A percentile compares a stretch with the other conserved stretches of the same genome.
Conservation (phyloP, 2,888 invertebrate genomes). For the Drosophila nigritarsus region DNA sequence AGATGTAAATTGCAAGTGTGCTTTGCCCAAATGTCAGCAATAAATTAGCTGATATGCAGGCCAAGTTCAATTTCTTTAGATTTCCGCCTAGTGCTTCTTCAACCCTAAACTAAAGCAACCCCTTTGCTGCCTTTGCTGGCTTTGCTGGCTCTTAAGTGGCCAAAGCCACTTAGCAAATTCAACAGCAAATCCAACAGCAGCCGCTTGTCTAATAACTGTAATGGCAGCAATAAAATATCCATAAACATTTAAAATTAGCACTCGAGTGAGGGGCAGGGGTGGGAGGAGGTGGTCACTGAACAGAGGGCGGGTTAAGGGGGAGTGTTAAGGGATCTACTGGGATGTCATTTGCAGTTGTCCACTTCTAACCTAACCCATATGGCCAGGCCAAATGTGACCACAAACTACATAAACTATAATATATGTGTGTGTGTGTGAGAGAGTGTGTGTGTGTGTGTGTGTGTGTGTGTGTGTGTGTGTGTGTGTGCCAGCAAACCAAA, state of each 20-base stretch:
- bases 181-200: conserved; percentile 40
- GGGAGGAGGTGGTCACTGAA: not conserved
- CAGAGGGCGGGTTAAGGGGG: not conserved
- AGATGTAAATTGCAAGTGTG: conserved; percentile 2
- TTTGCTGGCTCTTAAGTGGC: conserved; percentile 38
- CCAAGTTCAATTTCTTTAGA: not conserved
- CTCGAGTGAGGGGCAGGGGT: conserved; percentile 48
- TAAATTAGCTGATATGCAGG: conserved; percentile 28
- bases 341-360: conserved; percentile 58
- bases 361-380: conserved; percentile 66
- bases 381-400: conserved; percentile 76
- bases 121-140: not conserved
- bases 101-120: not conserved
- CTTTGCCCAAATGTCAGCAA: conserved; percentile 6
- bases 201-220: conserved; percentile 76
- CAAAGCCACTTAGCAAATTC: conserved; percentile 64
- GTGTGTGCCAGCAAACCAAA: conserved; percentile 56
- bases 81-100: not conserved
- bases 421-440: conserved; percentile 28
- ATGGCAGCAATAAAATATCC: conserved; percentile 82
- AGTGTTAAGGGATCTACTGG: conserved; percentile 32
- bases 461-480: conserved; percentile 28
- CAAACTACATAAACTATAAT: conserved; percentile 81
- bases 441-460: conserved; percentile 23
- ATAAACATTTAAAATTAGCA: conserved; percentile 80